A percentile compares a stretch with the other conserved stretches of the same genome.
Evolutionary conservation across 2,888 invertebrate genomes (phyloP).

Genomic region (Morpho helenor): DNA sequence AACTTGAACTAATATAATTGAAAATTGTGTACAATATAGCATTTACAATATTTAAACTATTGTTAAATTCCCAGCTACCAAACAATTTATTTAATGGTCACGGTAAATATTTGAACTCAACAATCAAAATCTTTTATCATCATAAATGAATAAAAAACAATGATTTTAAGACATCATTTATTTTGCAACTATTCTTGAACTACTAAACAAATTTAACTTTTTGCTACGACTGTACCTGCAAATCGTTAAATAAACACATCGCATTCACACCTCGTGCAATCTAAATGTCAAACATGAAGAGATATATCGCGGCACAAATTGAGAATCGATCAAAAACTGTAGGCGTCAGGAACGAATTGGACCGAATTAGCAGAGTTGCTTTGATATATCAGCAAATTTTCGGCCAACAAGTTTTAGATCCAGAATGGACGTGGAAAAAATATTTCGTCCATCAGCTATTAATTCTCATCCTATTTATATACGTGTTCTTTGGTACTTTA

Average conservation of each 20-base stretch:
- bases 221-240: neutral
- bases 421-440: constrained; percentile 49
- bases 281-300: constrained; percentile 18
- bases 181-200: too few relatives aligned
- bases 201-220: neutral
- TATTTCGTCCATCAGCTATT: constrained; percentile 37
- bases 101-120: too few relatives aligned
- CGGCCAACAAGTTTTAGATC: constrained; percentile 52
- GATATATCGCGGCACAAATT: constrained; percentile 23
- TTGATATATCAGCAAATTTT: constrained; percentile 43
- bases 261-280: constrained; percentile 5
- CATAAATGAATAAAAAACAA: too few relatives aligned
- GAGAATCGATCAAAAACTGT: constrained; percentile 42
- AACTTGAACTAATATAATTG: too few relatives aligned
- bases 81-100: too few relatives aligned
- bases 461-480: constrained; percentile 36
- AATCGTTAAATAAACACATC: constrained; percentile 1
- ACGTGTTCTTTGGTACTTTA: constrained; percentile 49
- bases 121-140: too few relatives aligned
- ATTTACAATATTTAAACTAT: too few relatives aligned
- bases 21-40: too few relatives aligned
- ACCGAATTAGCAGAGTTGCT: constrained; percentile 37
- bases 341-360: constrained; percentile 43
- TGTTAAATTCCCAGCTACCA: too few relatives aligned
- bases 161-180: too few relatives aligned